A percentile compares a stretch with the other conserved stretches of the same genome.
phyloP scores from a whole-genome alignment of 2,888 invertebrate genomes.

The Drosophila percnosoma region DNA sequence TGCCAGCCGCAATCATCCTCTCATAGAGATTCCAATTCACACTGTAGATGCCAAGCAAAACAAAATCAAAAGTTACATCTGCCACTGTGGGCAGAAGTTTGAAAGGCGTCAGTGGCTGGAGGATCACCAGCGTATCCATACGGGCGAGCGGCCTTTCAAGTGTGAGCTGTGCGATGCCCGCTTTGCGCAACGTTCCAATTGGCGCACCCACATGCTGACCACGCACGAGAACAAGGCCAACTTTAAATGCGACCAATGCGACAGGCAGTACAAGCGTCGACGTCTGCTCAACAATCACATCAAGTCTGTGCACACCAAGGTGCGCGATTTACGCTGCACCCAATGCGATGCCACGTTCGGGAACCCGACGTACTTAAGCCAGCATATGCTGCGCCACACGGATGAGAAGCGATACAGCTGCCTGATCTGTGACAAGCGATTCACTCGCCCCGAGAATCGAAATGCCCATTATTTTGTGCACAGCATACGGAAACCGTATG shows the following conservation, averaged over 20 bases:
- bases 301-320: slow-evolving; percentile 92
- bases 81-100: slow-evolving; percentile 45
- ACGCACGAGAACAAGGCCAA: slow-evolving; percentile 91
- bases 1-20: neutral
- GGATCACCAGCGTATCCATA: slow-evolving; percentile 93
- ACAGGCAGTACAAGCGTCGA: slow-evolving; percentile 89
- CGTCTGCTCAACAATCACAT: slow-evolving; percentile 92
- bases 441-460: slow-evolving; percentile 93
- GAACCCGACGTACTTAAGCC: slow-evolving; percentile 92
- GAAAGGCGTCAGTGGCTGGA: slow-evolving; percentile 91
- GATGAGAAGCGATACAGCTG: slow-evolving; percentile 91
- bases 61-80: slow-evolving; percentile 3
- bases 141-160: slow-evolving; percentile 91
- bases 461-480: slow-evolving; percentile 94
- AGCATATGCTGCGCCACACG: slow-evolving; percentile 90
- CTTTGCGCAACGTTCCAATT: slow-evolving; percentile 93
- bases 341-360: slow-evolving; percentile 92
- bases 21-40: neutral
- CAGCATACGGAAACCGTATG: slow-evolving; percentile 94
- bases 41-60: neutral
- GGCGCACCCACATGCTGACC: slow-evolving; percentile 91
- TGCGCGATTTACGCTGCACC: slow-evolving; percentile 90
- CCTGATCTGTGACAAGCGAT: slow-evolving; percentile 93
- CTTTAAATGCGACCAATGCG: slow-evolving; percentile 89
- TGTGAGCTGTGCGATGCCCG: slow-evolving; percentile 92